Percentiles rank a stretch among this genome's conserved stretches.
Conservation (phyloP, 2,888 invertebrate species). For the Julus scanicus region DNA sequence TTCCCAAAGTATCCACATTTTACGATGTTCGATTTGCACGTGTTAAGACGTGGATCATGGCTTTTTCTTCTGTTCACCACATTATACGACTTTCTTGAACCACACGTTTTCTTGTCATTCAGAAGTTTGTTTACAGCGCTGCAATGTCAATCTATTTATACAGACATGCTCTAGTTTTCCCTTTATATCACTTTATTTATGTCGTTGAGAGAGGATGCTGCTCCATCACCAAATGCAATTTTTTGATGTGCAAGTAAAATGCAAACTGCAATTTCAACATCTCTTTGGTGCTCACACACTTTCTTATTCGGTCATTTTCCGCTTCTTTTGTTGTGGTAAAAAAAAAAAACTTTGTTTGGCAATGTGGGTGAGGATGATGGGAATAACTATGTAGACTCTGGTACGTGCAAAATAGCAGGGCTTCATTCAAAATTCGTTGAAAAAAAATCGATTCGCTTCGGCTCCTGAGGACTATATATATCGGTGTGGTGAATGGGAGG, state of each 20-base stretch:
- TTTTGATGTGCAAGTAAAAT: slow-evolving; percentile 38
- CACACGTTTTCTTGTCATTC: slow-evolving; percentile 35
- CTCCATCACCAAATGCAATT: slow-evolving; percentile 34
- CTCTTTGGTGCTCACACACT: slow-evolving; percentile 11
- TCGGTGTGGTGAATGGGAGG: background rate
- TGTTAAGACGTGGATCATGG: background rate
- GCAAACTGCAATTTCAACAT: slow-evolving; percentile 42
- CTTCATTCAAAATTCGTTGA: slow-evolving; percentile 12
- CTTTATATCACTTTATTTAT: slow-evolving; percentile 36
- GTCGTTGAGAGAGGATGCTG: slow-evolving; percentile 29
- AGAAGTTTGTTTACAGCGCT: slow-evolving; percentile 38
- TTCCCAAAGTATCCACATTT: background rate
- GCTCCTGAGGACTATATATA: background rate
- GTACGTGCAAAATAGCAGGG: slow-evolving; percentile 36
- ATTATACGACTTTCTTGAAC: slow-evolving; percentile 21
- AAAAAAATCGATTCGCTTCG: slow-evolving; percentile 23
- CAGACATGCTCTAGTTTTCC: slow-evolving; percentile 30
- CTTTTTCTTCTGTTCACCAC: background rate
- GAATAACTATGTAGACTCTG: slow-evolving; percentile 30
- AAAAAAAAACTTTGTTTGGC: slow-evolving; percentile 42
- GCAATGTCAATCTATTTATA: slow-evolving; percentile 42
- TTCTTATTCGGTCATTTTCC: slow-evolving; percentile 42
- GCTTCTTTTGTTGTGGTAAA: slow-evolving; percentile 38
- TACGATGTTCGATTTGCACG: background rate
- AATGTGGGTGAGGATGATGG: slow-evolving; percentile 30